These are phyloP conservation scores for Garra rufa DNA, from an alignment of 2,113 vertebrate species.

Conservation along the genomic window DNA sequence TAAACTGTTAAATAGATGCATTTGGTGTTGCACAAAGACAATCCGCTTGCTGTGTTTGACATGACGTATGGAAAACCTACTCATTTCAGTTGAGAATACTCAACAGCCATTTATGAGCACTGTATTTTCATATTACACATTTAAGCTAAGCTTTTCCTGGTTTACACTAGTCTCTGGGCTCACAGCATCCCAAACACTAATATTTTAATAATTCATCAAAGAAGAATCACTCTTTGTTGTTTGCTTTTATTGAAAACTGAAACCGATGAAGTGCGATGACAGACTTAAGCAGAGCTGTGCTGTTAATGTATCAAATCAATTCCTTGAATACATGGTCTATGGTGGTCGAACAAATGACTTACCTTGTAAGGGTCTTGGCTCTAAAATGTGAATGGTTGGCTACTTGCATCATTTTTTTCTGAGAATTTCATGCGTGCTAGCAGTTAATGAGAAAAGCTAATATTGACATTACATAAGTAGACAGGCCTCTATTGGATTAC, in stretches of 20 bases:
- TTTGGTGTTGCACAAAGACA: too few species aligned
- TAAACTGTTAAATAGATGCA: too few species aligned
- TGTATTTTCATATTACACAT: too few species aligned
- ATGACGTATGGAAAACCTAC: too few species aligned
- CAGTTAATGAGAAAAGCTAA: slow-evolving; percentile 37
- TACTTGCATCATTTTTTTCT: background rate
- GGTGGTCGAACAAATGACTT: background rate
- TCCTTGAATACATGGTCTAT: background rate
- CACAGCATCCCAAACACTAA: too few species aligned
- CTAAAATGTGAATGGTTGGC: background rate
- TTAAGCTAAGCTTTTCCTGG: too few species aligned
- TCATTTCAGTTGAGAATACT: too few species aligned
- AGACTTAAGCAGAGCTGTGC: background rate
- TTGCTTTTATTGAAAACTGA: background rate
- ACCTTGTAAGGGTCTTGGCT: background rate
- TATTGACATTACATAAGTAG: slow-evolving; percentile 39
- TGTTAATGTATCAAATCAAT: background rate
- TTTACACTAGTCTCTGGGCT: too few species aligned
- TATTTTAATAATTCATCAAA: too few species aligned
- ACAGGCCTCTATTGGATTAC: slow-evolving; percentile 28
- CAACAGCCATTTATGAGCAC: too few species aligned
- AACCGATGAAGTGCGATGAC: background rate
- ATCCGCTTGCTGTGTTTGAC: too few species aligned
- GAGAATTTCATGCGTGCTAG: background rate
- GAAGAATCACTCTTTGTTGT: background rate